Conservation (phyloP, 2,113 vertebrate genomes). For the Bettongia penicillata region DNA sequence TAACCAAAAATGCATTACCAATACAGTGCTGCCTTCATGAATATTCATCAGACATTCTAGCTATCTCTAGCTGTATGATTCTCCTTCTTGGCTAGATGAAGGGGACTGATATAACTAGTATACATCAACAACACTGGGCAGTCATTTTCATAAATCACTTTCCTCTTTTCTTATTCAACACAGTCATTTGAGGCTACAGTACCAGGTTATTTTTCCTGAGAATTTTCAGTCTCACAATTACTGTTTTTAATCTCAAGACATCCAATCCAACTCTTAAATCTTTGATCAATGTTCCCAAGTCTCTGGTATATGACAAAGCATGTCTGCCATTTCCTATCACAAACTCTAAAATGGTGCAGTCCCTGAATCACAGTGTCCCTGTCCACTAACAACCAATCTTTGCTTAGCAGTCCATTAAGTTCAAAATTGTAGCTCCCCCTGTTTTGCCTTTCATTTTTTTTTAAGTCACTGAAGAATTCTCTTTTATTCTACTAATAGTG, state of each 20-base stretch:
- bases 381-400: not conserved
- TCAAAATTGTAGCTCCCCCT: not conserved
- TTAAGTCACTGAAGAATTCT: not conserved
- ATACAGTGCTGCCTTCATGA: too few relatives aligned
- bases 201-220: not conserved
- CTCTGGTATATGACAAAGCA: not conserved
- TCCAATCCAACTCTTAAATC: not conserved
- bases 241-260: not conserved
- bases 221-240: not conserved
- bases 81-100: too few relatives aligned
- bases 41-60: too few relatives aligned
- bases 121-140: not conserved
- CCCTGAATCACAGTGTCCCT: not conserved
- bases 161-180: not conserved
- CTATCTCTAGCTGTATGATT: too few relatives aligned
- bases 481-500: not conserved
- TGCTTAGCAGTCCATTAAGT: not conserved
- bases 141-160: not conserved
- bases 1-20: too few relatives aligned
- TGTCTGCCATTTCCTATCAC: not conserved
- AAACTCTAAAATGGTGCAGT: not conserved
- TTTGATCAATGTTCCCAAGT: not conserved
- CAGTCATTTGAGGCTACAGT: not conserved
- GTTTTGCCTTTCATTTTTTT: not conserved
- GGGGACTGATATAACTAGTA: too few relatives aligned